phyloP scores from a whole-genome alignment of 2,113 vertebrate species.

The Passerina amoena region DNA sequence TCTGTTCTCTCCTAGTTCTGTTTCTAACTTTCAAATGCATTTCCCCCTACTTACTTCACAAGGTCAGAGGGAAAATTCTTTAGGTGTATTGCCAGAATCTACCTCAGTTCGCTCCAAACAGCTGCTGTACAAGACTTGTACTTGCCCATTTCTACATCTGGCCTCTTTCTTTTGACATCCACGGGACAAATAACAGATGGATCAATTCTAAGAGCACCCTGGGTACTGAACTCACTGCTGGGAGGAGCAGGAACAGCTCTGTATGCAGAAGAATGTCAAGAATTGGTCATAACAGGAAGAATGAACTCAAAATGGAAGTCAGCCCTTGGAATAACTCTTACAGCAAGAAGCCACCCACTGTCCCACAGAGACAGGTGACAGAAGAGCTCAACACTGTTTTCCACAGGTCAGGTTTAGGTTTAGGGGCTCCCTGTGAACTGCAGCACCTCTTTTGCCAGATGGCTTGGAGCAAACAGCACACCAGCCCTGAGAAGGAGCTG shows the following conservation, averaged over 20 bases:
- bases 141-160: not conserved
- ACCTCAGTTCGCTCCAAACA: not conserved
- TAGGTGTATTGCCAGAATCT: accelerated
- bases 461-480: not conserved
- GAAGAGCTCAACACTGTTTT: not conserved
- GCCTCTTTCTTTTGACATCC: not conserved
- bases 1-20: not conserved
- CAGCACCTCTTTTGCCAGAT: not conserved
- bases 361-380: not conserved
- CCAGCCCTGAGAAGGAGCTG: not conserved
- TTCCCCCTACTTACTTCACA: not conserved
- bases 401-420: not conserved
- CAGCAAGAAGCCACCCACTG: not conserved
- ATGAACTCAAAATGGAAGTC: not conserved
- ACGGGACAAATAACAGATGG: not conserved
- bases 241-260: not conserved
- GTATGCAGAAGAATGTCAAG: not conserved
- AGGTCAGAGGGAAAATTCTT: not conserved
- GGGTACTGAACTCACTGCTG: not conserved
- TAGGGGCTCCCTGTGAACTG: not conserved
- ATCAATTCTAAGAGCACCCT: not conserved
- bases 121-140: not conserved
- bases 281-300: not conserved
- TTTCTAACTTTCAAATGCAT: not conserved
- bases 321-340: not conserved